These are phyloP conservation scores for Macrosiphum euphorbiae DNA, from an alignment of 2,888 invertebrate species.

Conservation along the genomic window DNA sequence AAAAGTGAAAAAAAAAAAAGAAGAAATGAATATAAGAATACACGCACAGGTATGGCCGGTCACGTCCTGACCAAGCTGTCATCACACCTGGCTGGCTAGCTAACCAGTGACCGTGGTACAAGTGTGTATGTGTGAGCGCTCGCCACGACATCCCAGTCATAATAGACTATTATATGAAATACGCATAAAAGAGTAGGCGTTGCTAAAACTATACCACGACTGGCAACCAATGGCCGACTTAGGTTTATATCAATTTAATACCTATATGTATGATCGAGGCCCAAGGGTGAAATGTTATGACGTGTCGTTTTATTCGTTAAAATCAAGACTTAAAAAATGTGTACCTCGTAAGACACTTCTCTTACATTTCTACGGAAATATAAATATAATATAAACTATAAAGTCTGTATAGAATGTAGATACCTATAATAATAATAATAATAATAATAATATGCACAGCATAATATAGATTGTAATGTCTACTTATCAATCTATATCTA, in stretches of 20 bases:
- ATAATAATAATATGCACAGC: no score
- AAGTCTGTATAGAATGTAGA: no score
- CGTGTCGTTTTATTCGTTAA: not conserved
- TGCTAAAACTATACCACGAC: constrained; percentile 30
- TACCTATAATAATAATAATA: no score
- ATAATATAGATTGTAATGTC: no score
- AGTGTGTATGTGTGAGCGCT: not conserved
- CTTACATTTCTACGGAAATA: not conserved
- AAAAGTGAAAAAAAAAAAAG: not conserved
- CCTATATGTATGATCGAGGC: not conserved
- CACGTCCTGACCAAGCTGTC: constrained; percentile 53
- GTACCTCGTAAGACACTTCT: not conserved
- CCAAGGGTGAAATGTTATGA: not conserved
- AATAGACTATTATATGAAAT: constrained; percentile 46
- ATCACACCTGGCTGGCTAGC: constrained; percentile 57
- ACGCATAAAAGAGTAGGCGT: constrained; percentile 26
- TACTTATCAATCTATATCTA: not conserved
- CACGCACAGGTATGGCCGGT: constrained; percentile 47
- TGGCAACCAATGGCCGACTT: not conserved
- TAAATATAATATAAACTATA: not conserved
- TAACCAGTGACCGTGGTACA: constrained; percentile 32
- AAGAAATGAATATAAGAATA: constrained; percentile 3
- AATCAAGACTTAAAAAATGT: not conserved
- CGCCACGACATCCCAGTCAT: constrained; percentile 36
- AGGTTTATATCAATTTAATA: not conserved